phyloP scores from a whole-genome alignment of 2,113 vertebrate genomes.

The Oxyura jamaicensis region DNA sequence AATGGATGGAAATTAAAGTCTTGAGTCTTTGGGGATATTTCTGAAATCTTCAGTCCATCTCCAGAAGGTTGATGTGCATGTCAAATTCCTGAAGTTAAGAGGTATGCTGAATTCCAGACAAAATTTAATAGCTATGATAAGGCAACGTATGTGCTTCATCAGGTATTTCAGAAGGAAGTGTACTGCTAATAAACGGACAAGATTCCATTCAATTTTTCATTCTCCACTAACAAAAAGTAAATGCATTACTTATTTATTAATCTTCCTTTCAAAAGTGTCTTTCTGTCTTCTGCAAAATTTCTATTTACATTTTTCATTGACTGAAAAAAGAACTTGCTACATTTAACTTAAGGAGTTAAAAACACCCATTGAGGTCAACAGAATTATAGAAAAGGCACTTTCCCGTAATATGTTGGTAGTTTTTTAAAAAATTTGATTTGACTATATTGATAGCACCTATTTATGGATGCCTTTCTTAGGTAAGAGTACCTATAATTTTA shows the following conservation, averaged over 20 bases:
- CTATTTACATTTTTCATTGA: neutral
- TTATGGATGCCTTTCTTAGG: neutral
- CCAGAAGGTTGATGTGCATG: neutral
- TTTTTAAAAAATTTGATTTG: neutral
- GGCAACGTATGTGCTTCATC: neutral
- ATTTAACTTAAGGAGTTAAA: neutral
- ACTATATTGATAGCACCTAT: neutral
- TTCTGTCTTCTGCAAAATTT: neutral
- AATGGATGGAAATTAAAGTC: neutral
- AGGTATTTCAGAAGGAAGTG: neutral
- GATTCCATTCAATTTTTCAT: neutral
- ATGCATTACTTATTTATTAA: neutral
- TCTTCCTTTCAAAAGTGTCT: neutral
- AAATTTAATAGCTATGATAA: neutral
- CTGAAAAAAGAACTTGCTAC: neutral
- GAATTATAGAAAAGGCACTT: neutral
- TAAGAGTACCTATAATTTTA: neutral
- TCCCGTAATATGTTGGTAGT: neutral
- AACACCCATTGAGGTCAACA: neutral
- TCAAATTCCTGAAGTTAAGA: neutral
- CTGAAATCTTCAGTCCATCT: neutral
- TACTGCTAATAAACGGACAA: neutral
- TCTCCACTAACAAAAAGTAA: neutral
- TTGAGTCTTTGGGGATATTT: neutral
- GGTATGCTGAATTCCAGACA: neutral